A percentile compares a stretch with the other conserved stretches of the same genome.
These are phyloP conservation scores for Petrocephalus sullivani DNA, from an alignment of 2,797 vertebrate species.

Conservation along the genomic window DNA sequence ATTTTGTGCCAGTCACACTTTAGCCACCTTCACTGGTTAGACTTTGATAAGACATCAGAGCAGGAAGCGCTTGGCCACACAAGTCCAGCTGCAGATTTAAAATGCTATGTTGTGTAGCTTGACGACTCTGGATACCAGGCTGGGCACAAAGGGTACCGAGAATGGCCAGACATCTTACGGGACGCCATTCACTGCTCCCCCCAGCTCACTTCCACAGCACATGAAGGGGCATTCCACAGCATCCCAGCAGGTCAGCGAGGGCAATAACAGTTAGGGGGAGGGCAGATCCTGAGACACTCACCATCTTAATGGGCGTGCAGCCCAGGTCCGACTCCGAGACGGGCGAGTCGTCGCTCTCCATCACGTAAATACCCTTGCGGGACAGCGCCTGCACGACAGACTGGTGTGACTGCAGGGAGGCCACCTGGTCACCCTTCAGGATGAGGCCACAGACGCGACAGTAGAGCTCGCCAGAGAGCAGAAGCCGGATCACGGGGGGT, in stretches of 20 bases:
- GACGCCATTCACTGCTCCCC: neutral
- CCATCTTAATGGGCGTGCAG: slow-evolving; percentile 91
- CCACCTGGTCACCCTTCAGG: slow-evolving; percentile 90
- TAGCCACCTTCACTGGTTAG: neutral
- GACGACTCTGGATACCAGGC: neutral
- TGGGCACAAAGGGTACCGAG: neutral
- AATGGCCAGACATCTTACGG: neutral
- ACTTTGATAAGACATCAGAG: slow-evolving; percentile 17
- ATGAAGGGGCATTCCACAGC: neutral
- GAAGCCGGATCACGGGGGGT: slow-evolving; percentile 82
- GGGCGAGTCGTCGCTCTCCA: slow-evolving; percentile 86
- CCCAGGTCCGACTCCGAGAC: slow-evolving; percentile 83
- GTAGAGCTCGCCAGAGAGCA: slow-evolving; percentile 92
- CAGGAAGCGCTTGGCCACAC: neutral
- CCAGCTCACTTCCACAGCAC: neutral
- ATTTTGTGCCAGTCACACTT: neutral
- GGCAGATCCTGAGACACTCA: slow-evolving; percentile 49
- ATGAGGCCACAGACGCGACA: slow-evolving; percentile 92
- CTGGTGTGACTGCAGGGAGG: slow-evolving; percentile 83
- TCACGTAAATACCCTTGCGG: slow-evolving; percentile 94
- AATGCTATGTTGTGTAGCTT: neutral
- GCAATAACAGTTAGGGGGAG: neutral
- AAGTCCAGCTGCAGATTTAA: neutral
- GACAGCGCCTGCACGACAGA: slow-evolving; percentile 87
- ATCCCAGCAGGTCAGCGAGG: neutral